These are phyloP conservation scores for Indicator maculatus DNA, from an alignment of 2,113 vertebrate genomes.

Conservation along the genomic window DNA sequence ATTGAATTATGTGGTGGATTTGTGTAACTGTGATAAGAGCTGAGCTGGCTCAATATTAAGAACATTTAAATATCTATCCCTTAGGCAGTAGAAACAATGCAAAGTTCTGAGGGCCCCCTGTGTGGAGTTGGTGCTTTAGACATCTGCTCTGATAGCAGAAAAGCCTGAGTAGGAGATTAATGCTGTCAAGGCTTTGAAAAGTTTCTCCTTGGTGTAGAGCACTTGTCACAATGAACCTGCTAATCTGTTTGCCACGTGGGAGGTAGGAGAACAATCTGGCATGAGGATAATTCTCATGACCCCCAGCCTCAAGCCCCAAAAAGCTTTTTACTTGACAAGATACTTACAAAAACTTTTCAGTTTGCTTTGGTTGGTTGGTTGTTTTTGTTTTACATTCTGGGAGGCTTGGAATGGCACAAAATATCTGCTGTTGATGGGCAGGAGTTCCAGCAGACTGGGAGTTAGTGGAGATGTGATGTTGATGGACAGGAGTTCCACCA, in stretches of 20 bases:
- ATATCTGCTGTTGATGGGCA: neutral
- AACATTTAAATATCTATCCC: conserved; percentile 29
- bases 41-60: conserved; percentile 11
- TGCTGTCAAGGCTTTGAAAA: conserved; percentile 24
- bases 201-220: neutral
- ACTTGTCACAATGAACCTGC: neutral
- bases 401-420: neutral
- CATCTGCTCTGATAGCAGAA: conserved; percentile 38
- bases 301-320: neutral
- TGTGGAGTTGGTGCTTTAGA: neutral
- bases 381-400: neutral
- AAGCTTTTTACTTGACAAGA: neutral
- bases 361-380: neutral
- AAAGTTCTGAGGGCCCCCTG: conserved; percentile 44
- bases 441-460: neutral
- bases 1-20: neutral
- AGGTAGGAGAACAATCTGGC: neutral
- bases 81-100: conserved; percentile 1
- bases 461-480: neutral
- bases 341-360: neutral
- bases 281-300: neutral
- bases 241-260: neutral
- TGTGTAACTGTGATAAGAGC: conserved; percentile 47
- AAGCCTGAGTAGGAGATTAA: conserved; percentile 5
- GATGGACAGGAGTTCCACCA: neutral